Conservation (phyloP, 53 echinoderm and acorn worm species). For the Actinopyga echinites region DNA sequence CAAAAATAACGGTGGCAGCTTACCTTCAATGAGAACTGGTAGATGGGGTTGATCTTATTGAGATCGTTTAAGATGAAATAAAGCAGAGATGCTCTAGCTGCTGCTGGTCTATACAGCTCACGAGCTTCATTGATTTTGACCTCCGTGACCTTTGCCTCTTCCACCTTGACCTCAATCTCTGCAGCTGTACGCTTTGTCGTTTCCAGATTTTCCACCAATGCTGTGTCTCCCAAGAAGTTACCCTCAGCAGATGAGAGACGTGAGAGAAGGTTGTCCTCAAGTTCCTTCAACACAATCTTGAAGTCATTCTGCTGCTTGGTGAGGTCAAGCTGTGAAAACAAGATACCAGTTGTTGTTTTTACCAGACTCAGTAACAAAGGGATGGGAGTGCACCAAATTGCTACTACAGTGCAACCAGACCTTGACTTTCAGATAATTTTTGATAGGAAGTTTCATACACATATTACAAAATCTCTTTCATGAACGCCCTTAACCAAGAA, state of each 20-base stretch:
- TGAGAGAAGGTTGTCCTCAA: conserved; percentile 97
- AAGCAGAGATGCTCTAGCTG: conserved; percentile 90
- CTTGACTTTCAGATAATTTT: too few relatives aligned
- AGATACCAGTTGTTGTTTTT: neutral
- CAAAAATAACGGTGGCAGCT: neutral
- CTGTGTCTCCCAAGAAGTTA: conserved; percentile 96
- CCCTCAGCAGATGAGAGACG: conserved; percentile 98
- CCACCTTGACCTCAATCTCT: conserved; percentile 96
- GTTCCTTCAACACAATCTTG: conserved; percentile 97
- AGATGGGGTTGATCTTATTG: conserved; percentile 97
- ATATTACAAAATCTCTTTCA: too few relatives aligned
- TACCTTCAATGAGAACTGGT: conserved; percentile 99
- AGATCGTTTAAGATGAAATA: conserved; percentile 98
- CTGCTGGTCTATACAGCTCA: conserved; percentile 92
- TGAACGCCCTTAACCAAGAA: too few relatives aligned
- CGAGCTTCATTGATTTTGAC: conserved; percentile 98
- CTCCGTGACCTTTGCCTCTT: conserved; percentile 93
- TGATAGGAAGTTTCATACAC: too few relatives aligned
- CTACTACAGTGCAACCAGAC: too few relatives aligned
- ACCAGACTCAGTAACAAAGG: neutral
- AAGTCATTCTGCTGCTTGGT: conserved; percentile 99
- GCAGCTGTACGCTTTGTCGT: conserved; percentile 97
- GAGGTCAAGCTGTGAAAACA: conserved; percentile 66
- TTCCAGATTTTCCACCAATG: conserved; percentile 95
- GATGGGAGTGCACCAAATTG: too few relatives aligned